phyloP scores from a whole-genome alignment of 2,797 vertebrate species.

The Pangasius djambal region DNA sequence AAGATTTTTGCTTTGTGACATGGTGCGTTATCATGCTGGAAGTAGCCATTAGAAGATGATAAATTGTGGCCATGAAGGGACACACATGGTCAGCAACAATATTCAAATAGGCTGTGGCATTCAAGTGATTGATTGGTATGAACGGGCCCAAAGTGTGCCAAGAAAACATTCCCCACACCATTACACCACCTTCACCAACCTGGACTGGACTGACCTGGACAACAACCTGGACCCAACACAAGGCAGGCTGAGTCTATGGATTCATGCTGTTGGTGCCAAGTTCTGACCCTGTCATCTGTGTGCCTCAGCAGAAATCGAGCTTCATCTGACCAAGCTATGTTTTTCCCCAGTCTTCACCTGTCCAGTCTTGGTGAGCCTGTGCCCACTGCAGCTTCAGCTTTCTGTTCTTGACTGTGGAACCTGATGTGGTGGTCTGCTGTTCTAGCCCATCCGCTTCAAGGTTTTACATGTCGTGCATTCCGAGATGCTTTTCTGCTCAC shows the following conservation, averaged over 20 bases:
- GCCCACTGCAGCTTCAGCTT: not conserved
- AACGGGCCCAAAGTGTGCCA: too few species aligned
- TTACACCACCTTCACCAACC: not conserved
- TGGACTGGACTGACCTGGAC: too few species aligned
- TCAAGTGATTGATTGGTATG: too few species aligned
- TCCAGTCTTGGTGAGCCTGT: not conserved
- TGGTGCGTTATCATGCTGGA: not conserved
- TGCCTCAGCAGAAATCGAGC: not conserved
- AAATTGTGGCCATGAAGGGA: not conserved
- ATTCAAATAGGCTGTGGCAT: too few species aligned
- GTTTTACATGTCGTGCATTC: not conserved
- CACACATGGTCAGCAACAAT: not conserved
- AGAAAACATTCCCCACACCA: too few species aligned
- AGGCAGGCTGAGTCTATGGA: not conserved
- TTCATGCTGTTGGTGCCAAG: not conserved
- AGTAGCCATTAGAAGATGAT: not conserved
- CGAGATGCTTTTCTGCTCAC: not conserved
- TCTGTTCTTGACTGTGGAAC: not conserved
- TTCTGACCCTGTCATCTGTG: not conserved
- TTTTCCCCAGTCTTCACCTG: not conserved
- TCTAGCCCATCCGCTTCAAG: not conserved
- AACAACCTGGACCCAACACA: too few species aligned
- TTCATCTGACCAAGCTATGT: not conserved
- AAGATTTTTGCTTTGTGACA: not conserved
- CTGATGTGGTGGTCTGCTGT: not conserved